phyloP scores from a whole-genome alignment of 2,797 vertebrate genomes.

The Enteromius thamalakanensis region DNA sequence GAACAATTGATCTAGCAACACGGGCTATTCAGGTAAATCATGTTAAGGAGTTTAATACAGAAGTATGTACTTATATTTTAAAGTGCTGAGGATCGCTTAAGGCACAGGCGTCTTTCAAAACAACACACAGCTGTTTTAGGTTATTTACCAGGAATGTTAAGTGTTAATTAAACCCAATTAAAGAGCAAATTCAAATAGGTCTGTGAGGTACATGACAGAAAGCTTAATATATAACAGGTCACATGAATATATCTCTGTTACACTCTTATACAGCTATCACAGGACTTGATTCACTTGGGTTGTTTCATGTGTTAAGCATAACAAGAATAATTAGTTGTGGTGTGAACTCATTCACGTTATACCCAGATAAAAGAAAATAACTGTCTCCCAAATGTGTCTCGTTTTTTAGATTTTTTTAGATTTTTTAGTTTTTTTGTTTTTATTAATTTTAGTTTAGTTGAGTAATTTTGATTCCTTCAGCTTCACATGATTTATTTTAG shows the following conservation, averaged over 20 bases:
- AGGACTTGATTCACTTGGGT: slow-evolving; percentile 12
- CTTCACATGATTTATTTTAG: not conserved
- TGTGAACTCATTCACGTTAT: not conserved
- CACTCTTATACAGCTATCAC: not conserved
- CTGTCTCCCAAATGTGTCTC: not conserved
- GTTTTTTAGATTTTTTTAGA: no score
- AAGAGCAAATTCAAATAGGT: not conserved
- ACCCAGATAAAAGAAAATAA: not conserved
- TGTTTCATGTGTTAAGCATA: not conserved
- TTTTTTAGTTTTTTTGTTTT: not conserved
- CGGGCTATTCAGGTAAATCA: not conserved
- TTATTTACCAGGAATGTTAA: slow-evolving; percentile 8
- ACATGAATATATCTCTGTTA: not conserved
- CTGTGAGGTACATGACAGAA: not conserved
- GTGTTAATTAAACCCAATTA: not conserved
- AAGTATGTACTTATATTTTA: not conserved
- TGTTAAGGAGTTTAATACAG: slow-evolving; percentile 3
- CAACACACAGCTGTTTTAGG: slow-evolving; percentile 4
- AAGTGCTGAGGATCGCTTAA: not conserved
- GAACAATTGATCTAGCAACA: not conserved
- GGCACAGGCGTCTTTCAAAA: not conserved
- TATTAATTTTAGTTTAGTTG: not conserved
- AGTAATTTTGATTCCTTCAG: not conserved
- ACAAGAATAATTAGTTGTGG: not conserved
- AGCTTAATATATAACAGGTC: slow-evolving; percentile 11